Conservation (phyloP, 2,113 vertebrate genomes). For the Gallinago undulata region DNA sequence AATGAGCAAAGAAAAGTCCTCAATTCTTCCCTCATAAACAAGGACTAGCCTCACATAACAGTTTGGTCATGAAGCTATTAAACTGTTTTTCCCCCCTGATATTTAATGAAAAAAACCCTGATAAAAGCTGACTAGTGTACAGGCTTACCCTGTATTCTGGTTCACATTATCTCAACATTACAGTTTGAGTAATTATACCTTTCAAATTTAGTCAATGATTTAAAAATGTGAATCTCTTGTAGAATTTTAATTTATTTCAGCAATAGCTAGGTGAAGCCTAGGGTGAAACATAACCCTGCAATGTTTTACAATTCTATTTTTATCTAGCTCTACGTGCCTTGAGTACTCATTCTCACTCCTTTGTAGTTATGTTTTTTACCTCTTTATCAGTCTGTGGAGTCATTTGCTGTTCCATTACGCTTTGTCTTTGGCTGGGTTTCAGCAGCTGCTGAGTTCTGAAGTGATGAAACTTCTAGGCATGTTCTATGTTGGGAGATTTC, state of each 20-base stretch:
- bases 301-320: not conserved
- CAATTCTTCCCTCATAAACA: not conserved
- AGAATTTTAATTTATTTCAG: not conserved
- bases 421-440: slow-evolving; percentile 3
- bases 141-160: not conserved
- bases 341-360: not conserved
- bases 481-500: not conserved
- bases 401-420: not conserved
- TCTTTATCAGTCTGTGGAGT: slow-evolving; percentile 38
- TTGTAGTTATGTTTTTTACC: slow-evolving; percentile 54
- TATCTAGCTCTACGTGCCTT: not conserved
- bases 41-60: not conserved
- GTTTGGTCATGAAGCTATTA: not conserved
- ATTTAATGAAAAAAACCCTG: not conserved
- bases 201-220: not conserved
- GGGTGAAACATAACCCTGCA: not conserved
- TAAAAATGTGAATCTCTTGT: not conserved
- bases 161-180: not conserved
- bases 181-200: not conserved
- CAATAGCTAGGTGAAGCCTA: not conserved
- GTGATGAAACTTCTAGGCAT: not conserved
- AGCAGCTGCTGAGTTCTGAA: not conserved
- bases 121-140: not conserved
- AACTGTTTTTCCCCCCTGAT: not conserved
- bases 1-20: not conserved